phyloP scores from a whole-genome alignment of 2,113 vertebrate species.

The Cebidichthys violaceus region DNA sequence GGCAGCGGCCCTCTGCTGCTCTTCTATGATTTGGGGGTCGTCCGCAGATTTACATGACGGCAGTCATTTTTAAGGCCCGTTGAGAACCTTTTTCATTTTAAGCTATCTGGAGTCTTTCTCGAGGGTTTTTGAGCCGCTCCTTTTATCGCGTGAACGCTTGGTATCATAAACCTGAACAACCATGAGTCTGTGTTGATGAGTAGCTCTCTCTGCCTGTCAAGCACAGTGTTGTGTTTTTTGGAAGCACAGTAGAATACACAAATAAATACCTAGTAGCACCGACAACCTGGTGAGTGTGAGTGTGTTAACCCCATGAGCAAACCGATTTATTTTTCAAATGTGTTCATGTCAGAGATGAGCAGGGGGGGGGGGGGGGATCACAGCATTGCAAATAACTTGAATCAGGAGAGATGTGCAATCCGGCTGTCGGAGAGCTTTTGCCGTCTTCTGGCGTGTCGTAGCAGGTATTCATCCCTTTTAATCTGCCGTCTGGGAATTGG shows the following conservation, averaged over 20 bases:
- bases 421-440: conserved; percentile 50
- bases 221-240: not conserved
- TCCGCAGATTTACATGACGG: conserved; percentile 20
- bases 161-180: conserved; percentile 3
- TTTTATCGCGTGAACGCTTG: not conserved
- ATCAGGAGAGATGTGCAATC: conserved; percentile 36
- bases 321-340: conserved; percentile 23
- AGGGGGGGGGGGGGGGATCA: conserved; percentile 11
- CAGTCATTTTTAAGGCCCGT: conserved; percentile 21
- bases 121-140: not conserved
- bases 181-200: not conserved
- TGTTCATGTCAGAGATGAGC: conserved; percentile 21
- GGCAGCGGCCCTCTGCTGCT: conserved; percentile 57
- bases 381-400: conserved; percentile 8
- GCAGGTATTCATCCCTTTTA: conserved; percentile 71
- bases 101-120: not conserved
- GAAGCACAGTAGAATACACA: not conserved
- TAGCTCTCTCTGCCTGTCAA: not conserved
- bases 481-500: conserved; percentile 68
- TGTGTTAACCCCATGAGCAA: conserved; percentile 13
- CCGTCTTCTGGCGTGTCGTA: conserved; percentile 48
- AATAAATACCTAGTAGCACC: not conserved
- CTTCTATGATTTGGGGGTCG: not conserved
- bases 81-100: conserved; percentile 24
- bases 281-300: not conserved